Conservation (phyloP, 2,113 vertebrate species). For the Spheniscus mendiculus region DNA sequence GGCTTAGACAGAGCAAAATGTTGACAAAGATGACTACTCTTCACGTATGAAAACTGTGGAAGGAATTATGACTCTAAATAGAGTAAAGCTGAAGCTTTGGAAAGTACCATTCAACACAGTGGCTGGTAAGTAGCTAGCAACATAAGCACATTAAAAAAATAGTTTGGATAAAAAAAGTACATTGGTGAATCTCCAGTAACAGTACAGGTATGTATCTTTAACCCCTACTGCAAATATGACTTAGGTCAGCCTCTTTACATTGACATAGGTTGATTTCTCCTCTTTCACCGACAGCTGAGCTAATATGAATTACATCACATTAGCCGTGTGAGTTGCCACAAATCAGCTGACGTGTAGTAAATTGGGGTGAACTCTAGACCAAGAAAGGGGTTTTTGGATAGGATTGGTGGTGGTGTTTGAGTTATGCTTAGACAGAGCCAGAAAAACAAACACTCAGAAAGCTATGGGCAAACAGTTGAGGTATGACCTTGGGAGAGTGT, state of each 20-base stretch:
- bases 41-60: not conserved
- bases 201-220: not conserved
- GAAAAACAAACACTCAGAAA: slow-evolving; percentile 1
- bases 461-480: not conserved
- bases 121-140: not conserved
- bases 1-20: not conserved
- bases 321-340: not conserved
- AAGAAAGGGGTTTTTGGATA: not conserved
- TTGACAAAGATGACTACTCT: not conserved
- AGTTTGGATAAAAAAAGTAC: not conserved
- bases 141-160: not conserved
- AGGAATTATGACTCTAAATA: not conserved
- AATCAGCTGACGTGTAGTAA: not conserved
- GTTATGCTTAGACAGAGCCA: not conserved
- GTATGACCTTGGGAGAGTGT: not conserved
- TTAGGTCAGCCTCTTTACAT: not conserved
- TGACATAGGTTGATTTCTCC: not conserved
- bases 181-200: not conserved
- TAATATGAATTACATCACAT: not conserved
- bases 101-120: not conserved
- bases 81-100: not conserved
- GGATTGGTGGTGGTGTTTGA: not conserved
- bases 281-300: not conserved
- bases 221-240: not conserved
- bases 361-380: not conserved